Conservation (phyloP, 2,113 vertebrate genomes). For the Gallinago paraguaiae region DNA sequence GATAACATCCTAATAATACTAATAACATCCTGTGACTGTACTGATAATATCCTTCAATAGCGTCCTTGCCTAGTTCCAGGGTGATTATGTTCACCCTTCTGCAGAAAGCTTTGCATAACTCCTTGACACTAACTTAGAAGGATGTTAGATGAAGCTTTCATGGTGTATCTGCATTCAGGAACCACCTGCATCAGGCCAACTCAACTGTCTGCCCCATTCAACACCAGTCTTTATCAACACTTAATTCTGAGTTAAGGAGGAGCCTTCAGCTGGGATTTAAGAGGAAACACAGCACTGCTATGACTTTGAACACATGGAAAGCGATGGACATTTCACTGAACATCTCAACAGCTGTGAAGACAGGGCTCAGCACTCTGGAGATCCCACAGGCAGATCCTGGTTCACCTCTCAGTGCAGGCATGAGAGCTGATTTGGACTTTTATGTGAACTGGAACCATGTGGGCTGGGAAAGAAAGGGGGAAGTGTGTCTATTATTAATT, state of each 20-base stretch:
- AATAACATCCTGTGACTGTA: background rate
- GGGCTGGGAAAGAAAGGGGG: background rate
- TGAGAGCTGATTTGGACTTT: background rate
- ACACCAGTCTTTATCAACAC: accelerated
- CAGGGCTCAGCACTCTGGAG: background rate
- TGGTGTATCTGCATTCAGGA: accelerated
- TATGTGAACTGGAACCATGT: background rate
- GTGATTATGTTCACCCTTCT: accelerated
- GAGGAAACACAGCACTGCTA: background rate
- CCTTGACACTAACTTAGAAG: background rate
- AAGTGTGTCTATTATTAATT: background rate
- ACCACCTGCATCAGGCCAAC: accelerated
- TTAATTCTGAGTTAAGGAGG: background rate
- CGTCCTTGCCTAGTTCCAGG: background rate
- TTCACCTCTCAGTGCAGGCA: background rate
- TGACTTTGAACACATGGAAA: background rate
- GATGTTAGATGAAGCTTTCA: background rate
- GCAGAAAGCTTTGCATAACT: background rate
- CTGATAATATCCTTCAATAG: background rate
- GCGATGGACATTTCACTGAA: accelerated
- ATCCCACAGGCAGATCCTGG: accelerated
- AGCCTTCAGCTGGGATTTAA: accelerated
- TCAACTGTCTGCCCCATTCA: accelerated
- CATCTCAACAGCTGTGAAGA: background rate
- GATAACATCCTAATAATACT: background rate